Percentiles rank a stretch among this genome's conserved stretches.
Conservation (phyloP, 2,113 vertebrate species). For the Scomber japonicus region DNA sequence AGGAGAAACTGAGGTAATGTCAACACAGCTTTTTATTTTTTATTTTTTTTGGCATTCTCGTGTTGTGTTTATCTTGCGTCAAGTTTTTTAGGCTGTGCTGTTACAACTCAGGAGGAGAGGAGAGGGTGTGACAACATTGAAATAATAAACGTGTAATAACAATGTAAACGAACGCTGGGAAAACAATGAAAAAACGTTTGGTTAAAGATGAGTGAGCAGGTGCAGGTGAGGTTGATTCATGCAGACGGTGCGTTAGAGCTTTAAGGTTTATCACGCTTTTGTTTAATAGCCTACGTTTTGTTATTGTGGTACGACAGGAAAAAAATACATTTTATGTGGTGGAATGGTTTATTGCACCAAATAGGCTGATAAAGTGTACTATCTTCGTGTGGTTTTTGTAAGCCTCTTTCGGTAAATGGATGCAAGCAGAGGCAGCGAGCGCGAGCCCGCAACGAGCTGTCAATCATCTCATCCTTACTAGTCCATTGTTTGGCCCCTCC, state of each 20-base stretch:
- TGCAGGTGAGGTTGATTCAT: constrained; percentile 22
- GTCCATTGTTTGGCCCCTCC: constrained; percentile 68
- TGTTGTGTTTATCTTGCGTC: constrained; percentile 32
- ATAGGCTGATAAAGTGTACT: too few relatives aligned
- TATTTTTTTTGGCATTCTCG: too few relatives aligned
- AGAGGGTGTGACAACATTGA: neutral
- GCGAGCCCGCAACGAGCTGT: constrained; percentile 55
- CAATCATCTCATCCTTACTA: constrained; percentile 63
- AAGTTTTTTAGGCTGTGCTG: constrained; percentile 59
- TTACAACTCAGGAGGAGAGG: constrained; percentile 44
- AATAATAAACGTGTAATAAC: neutral
- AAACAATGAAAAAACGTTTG: neutral
- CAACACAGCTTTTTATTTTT: neutral
- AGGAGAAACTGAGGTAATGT: constrained; percentile 62
- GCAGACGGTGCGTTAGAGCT: neutral
- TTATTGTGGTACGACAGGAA: neutral
- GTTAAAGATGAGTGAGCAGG: constrained; percentile 18
- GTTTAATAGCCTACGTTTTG: constrained; percentile 1
- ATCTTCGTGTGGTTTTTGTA: constrained; percentile 4
- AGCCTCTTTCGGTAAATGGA: constrained; percentile 11
- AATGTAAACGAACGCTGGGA: neutral
- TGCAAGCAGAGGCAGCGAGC: constrained; percentile 3
- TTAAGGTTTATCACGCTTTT: constrained; percentile 11
- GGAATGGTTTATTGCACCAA: neutral
- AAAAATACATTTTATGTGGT: neutral